Evolutionary conservation across 2,797 vertebrate species (phyloP).

Genomic region (Distichodus sexfasciatus): DNA sequence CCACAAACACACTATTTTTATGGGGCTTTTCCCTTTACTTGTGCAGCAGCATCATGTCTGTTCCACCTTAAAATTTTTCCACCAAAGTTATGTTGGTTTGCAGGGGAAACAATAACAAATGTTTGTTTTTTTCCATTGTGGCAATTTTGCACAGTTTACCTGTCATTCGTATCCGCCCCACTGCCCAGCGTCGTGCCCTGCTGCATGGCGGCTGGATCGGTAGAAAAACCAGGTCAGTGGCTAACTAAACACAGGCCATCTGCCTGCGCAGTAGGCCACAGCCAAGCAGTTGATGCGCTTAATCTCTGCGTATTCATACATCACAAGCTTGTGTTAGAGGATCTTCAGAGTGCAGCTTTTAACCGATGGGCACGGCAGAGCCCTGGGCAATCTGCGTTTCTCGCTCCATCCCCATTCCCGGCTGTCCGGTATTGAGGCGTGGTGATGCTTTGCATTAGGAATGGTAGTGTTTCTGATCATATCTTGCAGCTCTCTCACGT

Average conservation of each 20-base stretch:
- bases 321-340: background rate
- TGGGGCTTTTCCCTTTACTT: too few relatives aligned
- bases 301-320: conserved; percentile 21
- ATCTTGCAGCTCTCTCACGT: background rate
- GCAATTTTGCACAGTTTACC: background rate
- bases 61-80: too few relatives aligned
- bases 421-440: background rate
- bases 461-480: too few relatives aligned
- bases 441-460: background rate
- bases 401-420: background rate
- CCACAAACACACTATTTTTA: too few relatives aligned
- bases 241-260: conserved; percentile 32
- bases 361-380: background rate
- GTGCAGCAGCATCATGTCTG: too few relatives aligned
- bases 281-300: conserved; percentile 10
- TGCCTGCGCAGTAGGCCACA: conserved; percentile 10
- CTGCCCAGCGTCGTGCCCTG: background rate
- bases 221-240: conserved; percentile 39
- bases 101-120: too few relatives aligned
- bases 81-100: too few relatives aligned
- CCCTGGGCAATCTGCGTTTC: background rate
- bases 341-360: conserved; percentile 7
- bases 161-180: background rate
- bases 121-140: background rate
- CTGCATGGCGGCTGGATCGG: background rate